Conservation (phyloP, 2,797 vertebrate species). For the Alfaro cultratus region DNA sequence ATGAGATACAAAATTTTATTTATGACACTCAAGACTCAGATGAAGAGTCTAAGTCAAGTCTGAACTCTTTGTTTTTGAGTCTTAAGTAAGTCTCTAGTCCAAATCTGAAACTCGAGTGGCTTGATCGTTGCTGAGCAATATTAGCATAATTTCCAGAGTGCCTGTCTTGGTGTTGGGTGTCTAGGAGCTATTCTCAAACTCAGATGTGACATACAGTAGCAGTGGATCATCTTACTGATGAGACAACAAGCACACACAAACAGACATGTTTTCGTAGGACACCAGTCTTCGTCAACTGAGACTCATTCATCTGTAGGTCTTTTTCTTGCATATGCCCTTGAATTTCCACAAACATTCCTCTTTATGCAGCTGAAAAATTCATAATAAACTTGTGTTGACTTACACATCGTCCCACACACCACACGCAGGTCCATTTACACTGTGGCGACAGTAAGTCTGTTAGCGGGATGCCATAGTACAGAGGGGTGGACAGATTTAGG, state of each 20-base stretch:
- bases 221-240: slow-evolving; percentile 73
- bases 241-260: slow-evolving; percentile 44
- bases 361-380: slow-evolving; percentile 8
- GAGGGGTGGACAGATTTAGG: slow-evolving; percentile 80
- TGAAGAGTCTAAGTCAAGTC: not conserved
- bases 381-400: slow-evolving; percentile 15
- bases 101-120: slow-evolving; percentile 69
- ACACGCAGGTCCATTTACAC: slow-evolving; percentile 72
- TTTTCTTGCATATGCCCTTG: slow-evolving; percentile 5
- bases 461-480: slow-evolving; percentile 83
- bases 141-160: slow-evolving; percentile 81
- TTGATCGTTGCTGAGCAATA: slow-evolving; percentile 69
- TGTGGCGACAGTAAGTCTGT: slow-evolving; percentile 87
- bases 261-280: not conserved
- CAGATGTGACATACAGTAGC: slow-evolving; percentile 79
- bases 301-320: slow-evolving; percentile 7
- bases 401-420: slow-evolving; percentile 10
- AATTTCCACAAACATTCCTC: slow-evolving; percentile 6
- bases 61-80: not conserved
- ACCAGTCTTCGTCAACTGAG: slow-evolving; percentile 1
- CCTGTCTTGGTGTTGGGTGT: slow-evolving; percentile 74
- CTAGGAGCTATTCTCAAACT: slow-evolving; percentile 81
- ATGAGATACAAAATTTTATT: not conserved
- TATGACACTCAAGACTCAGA: not conserved
- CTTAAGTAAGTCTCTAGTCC: slow-evolving; percentile 30